phyloP scores from a whole-genome alignment of 2,113 vertebrate genomes.

The Lepus europaeus region DNA sequence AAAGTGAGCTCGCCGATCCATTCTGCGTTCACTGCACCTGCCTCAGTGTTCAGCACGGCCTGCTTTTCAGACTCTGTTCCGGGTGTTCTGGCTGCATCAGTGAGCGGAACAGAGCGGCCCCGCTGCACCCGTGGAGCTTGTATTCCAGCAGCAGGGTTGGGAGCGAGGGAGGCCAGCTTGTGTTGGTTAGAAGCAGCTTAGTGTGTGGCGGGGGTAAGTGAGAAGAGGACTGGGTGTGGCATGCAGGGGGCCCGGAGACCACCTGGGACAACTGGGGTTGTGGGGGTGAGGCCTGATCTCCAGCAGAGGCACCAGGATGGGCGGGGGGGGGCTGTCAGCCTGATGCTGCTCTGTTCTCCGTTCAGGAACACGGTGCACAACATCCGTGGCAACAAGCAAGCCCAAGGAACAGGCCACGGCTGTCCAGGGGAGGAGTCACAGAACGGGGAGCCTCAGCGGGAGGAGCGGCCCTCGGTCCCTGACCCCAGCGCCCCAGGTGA shows the following conservation, averaged over 20 bases:
- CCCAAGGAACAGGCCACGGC: slow-evolving; percentile 83
- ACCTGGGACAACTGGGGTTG: rapidly evolving
- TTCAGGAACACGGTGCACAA: slow-evolving; percentile 94
- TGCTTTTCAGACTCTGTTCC: neutral
- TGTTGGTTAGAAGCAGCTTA: neutral
- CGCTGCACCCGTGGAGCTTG: neutral
- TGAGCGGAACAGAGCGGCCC: neutral
- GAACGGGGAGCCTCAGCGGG: slow-evolving; percentile 37
- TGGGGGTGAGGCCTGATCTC: neutral
- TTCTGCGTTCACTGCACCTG: neutral
- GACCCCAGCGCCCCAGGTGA: slow-evolving; percentile 75
- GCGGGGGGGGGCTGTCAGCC: neutral
- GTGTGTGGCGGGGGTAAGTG: neutral
- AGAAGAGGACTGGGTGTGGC: neutral
- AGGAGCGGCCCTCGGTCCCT: slow-evolving; percentile 57
- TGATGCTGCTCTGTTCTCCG: slow-evolving; percentile 60
- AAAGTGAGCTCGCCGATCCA: neutral
- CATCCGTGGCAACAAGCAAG: slow-evolving; percentile 89
- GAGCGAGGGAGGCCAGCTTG: neutral
- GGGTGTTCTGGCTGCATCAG: neutral
- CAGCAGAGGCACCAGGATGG: neutral
- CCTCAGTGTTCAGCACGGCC: neutral
- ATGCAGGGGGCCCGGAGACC: rapidly evolving
- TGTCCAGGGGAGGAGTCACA: slow-evolving; percentile 84
- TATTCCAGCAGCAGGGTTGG: neutral